Evolutionary conservation across 2,113 vertebrate genomes (phyloP).

Genomic region (Cygnus atratus): DNA sequence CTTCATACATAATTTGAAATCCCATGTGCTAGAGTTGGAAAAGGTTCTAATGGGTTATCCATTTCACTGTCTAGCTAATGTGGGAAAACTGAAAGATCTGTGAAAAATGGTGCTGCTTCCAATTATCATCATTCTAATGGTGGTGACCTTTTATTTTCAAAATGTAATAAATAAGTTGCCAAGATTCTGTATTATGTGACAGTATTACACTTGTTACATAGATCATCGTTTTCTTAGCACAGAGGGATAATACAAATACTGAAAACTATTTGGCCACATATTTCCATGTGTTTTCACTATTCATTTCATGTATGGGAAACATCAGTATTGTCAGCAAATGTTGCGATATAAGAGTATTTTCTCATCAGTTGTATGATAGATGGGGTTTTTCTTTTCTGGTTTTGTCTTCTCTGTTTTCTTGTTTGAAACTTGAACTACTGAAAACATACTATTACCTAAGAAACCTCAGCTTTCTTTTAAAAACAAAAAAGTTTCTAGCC

Average conservation of each 20-base stretch:
- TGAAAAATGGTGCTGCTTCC: neutral
- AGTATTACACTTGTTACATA: neutral
- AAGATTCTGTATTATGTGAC: neutral
- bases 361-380: neutral
- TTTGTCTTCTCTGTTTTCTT: neutral
- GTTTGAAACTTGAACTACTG: neutral
- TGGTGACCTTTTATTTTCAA: neutral
- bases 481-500: neutral
- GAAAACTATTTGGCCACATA: neutral
- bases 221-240: neutral
- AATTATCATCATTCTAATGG: neutral
- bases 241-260: neutral
- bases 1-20: neutral
- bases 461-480: neutral
- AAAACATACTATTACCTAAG: neutral
- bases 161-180: neutral
- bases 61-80: neutral
- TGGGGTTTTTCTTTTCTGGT: neutral
- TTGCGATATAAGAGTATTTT: neutral
- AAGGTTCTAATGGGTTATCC: neutral
- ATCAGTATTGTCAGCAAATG: neutral
- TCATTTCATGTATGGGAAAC: neutral
- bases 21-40: neutral
- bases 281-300: neutral
- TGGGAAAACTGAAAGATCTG: neutral